Conservation (phyloP, 2,888 invertebrate genomes). For the Tinea trinotella region DNA sequence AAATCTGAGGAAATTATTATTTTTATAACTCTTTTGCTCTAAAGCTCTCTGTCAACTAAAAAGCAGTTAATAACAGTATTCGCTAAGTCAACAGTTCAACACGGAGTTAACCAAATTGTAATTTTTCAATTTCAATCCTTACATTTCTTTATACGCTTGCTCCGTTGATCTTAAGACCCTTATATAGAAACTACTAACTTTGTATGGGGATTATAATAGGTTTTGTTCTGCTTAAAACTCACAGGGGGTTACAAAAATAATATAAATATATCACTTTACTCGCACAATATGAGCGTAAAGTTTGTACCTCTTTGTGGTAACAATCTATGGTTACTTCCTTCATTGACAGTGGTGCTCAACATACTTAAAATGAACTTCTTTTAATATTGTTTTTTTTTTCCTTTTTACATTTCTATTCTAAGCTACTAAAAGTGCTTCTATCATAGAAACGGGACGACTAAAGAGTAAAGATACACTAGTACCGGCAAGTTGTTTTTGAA, state of each 20-base stretch:
- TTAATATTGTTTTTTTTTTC: no score
- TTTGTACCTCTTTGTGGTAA: slow-evolving; percentile 61
- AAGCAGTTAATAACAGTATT: neutral
- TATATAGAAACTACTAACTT: slow-evolving; percentile 23
- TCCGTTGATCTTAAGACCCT: slow-evolving; percentile 31
- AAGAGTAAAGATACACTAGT: no score
- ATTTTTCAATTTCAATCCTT: slow-evolving; percentile 51
- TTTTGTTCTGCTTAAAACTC: slow-evolving; percentile 38
- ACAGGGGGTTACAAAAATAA: slow-evolving; percentile 54
- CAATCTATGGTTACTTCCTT: slow-evolving; percentile 49
- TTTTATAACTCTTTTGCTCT: no score
- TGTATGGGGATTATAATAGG: slow-evolving; percentile 43
- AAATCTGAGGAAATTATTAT: no score
- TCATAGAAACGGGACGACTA: no score
- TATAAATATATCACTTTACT: slow-evolving; percentile 67
- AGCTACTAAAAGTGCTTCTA: no score
- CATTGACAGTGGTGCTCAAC: slow-evolving; percentile 34
- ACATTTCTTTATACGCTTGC: slow-evolving; percentile 26
- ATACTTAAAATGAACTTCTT: neutral
- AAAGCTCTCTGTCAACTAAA: neutral
- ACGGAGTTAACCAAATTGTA: slow-evolving; percentile 51
- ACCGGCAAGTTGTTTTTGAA: no score
- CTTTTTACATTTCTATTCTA: no score
- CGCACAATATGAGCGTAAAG: slow-evolving; percentile 43
- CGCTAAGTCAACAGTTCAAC: neutral